phyloP scores from a whole-genome alignment of 2,797 vertebrate species.

The Miichthys miiuy region DNA sequence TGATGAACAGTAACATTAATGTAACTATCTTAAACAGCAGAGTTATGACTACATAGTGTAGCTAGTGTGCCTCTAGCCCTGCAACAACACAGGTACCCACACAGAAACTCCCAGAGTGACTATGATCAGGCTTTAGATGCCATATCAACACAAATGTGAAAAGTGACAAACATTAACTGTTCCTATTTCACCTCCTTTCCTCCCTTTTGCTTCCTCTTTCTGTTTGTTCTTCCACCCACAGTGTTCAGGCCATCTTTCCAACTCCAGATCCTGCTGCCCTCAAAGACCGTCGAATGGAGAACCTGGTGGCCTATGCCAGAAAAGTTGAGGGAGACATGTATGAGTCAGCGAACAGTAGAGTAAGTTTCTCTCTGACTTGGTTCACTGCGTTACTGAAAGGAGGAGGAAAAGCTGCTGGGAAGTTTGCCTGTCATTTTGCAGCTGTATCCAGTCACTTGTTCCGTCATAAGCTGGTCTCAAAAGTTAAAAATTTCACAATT shows the following conservation, averaged over 20 bases:
- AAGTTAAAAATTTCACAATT: background rate
- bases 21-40: background rate
- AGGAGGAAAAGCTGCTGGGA: background rate
- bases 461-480: background rate
- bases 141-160: background rate
- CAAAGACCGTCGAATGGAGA: constrained; percentile 98
- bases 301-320: constrained; percentile 95
- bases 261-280: constrained; percentile 97
- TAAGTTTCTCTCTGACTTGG: constrained; percentile 75
- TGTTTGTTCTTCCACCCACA: constrained; percentile 47
- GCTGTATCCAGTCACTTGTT: background rate
- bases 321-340: constrained; percentile 99
- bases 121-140: background rate
- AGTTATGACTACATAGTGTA: background rate
- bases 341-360: constrained; percentile 97
- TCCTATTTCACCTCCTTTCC: background rate
- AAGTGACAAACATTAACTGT: background rate
- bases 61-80: background rate
- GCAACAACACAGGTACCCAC: background rate
- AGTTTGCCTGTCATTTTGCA: background rate
- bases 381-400: background rate
- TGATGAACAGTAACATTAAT: background rate
- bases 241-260: constrained; percentile 98
- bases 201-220: background rate
- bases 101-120: background rate